Conservation (phyloP, 2,888 invertebrate species). For the Rhimphoctona megacephalus region DNA sequence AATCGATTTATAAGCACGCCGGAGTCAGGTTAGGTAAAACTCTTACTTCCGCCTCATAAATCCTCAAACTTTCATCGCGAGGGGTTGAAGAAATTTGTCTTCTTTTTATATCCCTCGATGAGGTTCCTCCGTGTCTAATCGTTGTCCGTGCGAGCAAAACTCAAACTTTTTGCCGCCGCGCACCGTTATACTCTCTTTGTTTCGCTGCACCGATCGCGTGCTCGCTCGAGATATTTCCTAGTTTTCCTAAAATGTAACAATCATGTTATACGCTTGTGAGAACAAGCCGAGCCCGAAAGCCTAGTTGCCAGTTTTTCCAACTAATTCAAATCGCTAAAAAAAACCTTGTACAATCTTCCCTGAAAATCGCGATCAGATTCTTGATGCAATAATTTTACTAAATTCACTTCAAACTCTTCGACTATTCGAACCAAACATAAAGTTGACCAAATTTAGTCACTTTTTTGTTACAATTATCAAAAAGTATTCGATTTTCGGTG, state of each 20-base stretch:
- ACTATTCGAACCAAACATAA: too few species aligned
- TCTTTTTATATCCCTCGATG: slow-evolving; percentile 30
- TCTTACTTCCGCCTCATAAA: slow-evolving; percentile 2
- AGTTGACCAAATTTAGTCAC: too few species aligned
- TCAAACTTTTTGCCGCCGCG: slow-evolving; percentile 50
- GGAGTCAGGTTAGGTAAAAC: neutral
- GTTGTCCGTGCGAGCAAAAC: slow-evolving; percentile 27
- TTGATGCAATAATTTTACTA: neutral
- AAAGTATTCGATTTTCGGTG: too few species aligned
- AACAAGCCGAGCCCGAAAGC: neutral
- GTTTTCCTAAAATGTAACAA: slow-evolving; percentile 53
- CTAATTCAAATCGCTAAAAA: neutral
- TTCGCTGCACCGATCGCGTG: slow-evolving; percentile 50
- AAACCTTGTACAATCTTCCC: neutral
- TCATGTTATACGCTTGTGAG: neutral
- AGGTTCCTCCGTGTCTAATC: slow-evolving; percentile 27
- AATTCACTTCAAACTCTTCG: too few species aligned
- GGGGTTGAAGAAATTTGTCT: slow-evolving; percentile 12
- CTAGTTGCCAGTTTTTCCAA: neutral
- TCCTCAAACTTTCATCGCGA: slow-evolving; percentile 29
- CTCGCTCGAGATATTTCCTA: slow-evolving; percentile 17
- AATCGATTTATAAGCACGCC: neutral
- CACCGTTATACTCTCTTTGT: neutral
- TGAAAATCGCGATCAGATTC: neutral
- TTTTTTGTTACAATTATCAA: too few species aligned